These are phyloP conservation scores for Dromiciops gliroides DNA, from an alignment of 2,113 vertebrate species.

Conservation along the genomic window DNA sequence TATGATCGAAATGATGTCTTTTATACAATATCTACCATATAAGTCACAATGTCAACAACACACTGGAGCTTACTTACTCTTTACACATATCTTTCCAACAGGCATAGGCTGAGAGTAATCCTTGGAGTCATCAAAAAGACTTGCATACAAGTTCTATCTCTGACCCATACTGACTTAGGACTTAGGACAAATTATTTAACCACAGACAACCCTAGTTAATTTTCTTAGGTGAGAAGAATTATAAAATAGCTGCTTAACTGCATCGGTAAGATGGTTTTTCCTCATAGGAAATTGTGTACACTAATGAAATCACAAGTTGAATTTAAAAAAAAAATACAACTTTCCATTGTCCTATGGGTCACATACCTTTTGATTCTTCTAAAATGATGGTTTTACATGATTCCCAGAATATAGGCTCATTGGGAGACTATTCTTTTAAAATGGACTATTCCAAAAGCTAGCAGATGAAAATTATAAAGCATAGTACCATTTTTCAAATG, in stretches of 20 bases:
- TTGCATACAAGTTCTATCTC: neutral
- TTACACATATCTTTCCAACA: neutral
- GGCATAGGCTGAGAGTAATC: neutral
- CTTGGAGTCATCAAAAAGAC: neutral
- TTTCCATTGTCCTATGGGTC: neutral
- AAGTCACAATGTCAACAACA: neutral
- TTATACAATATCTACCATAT: neutral
- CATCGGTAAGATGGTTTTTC: neutral
- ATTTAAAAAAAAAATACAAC: neutral
- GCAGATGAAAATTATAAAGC: neutral
- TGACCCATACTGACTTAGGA: neutral
- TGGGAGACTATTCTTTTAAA: neutral
- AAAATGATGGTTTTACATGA: neutral
- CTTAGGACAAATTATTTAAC: neutral
- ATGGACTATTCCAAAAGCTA: neutral
- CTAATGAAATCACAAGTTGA: neutral
- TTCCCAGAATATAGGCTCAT: neutral
- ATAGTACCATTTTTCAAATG: neutral
- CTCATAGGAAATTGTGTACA: neutral
- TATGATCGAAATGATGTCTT: neutral
- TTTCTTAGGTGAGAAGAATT: neutral
- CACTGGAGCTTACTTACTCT: neutral
- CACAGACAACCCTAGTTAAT: neutral
- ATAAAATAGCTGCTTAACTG: neutral
- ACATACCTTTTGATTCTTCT: neutral